These are phyloP conservation scores for Hucho hucho DNA, from an alignment of 2,113 vertebrate species.

Conservation along the genomic window DNA sequence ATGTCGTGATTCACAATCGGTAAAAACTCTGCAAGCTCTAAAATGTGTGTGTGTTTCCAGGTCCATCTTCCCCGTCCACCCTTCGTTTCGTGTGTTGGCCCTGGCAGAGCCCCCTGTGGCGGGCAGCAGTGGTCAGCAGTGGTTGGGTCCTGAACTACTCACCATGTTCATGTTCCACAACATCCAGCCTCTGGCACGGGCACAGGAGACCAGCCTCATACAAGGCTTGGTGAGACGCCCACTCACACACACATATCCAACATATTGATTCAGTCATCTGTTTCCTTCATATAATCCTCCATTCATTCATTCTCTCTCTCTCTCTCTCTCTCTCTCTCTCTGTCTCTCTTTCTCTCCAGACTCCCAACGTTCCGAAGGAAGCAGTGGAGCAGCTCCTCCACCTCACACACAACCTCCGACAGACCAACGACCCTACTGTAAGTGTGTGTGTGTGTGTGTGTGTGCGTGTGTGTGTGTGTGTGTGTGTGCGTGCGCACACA, in stretches of 20 bases:
- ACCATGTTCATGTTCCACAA: constrained; percentile 93
- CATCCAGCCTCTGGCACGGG: constrained; percentile 78
- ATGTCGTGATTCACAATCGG: no score
- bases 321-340: no score
- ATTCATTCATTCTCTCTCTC: no score
- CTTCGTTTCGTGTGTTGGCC: constrained; percentile 90
- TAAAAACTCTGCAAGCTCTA: not conserved
- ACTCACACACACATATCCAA: constrained; percentile 2
- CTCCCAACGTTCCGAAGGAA: constrained; percentile 70
- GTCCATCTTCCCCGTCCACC: constrained; percentile 86
- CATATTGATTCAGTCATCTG: no score
- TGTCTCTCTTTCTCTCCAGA: constrained; percentile 51
- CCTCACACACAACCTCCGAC: constrained; percentile 78
- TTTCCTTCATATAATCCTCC: not conserved
- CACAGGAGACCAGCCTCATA: constrained; percentile 85
- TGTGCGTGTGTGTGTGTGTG: not conserved
- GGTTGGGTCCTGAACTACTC: constrained; percentile 91
- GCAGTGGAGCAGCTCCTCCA: constrained; percentile 75
- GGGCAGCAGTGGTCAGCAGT: constrained; percentile 85
- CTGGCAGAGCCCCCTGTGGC: constrained; percentile 89
- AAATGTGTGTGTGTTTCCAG: constrained; percentile 60
- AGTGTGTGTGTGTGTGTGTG: constrained; percentile 1
- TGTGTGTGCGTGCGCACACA: constrained; percentile 18
- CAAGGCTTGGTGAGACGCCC: constrained; percentile 81
- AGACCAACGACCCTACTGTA: constrained; percentile 68